A percentile compares a stretch with the other conserved stretches of the same genome.
phyloP scores from a whole-genome alignment of 2,113 vertebrate species.

The Gymnocephalus cernua region DNA sequence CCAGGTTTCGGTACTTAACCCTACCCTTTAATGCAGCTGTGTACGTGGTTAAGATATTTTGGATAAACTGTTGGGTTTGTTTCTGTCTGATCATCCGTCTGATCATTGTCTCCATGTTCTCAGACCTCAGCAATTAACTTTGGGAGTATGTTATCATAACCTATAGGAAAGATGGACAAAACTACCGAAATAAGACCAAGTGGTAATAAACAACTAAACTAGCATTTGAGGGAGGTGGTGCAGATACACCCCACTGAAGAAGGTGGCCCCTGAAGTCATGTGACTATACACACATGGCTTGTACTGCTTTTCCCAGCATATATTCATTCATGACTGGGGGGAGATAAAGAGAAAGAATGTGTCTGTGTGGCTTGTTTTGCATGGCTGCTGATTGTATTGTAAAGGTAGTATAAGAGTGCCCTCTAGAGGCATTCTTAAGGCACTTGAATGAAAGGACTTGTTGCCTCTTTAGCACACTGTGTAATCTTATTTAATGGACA shows the following conservation, averaged over 20 bases:
- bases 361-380: slow-evolving; percentile 14
- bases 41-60: neutral
- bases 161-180: neutral
- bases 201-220: neutral
- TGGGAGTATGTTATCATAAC: neutral
- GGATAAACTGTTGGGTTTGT: neutral
- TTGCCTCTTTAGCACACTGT: slow-evolving; percentile 30
- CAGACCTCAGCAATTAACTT: neutral
- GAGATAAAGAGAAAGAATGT: neutral
- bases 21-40: too few species aligned
- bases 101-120: neutral
- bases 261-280: neutral
- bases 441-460: slow-evolving; percentile 16
- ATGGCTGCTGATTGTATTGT: slow-evolving; percentile 12
- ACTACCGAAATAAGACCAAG: neutral
- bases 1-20: too few species aligned
- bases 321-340: neutral
- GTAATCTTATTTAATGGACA: slow-evolving; percentile 8
- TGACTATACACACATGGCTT: neutral
- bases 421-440: slow-evolving; percentile 32
- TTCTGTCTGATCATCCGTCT: neutral
- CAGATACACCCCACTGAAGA: neutral
- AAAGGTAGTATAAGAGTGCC: slow-evolving; percentile 31
- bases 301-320: neutral
- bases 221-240: neutral